These are phyloP conservation scores for Philonicus albiceps DNA, from an alignment of 2,888 invertebrate species.

Conservation along the genomic window DNA sequence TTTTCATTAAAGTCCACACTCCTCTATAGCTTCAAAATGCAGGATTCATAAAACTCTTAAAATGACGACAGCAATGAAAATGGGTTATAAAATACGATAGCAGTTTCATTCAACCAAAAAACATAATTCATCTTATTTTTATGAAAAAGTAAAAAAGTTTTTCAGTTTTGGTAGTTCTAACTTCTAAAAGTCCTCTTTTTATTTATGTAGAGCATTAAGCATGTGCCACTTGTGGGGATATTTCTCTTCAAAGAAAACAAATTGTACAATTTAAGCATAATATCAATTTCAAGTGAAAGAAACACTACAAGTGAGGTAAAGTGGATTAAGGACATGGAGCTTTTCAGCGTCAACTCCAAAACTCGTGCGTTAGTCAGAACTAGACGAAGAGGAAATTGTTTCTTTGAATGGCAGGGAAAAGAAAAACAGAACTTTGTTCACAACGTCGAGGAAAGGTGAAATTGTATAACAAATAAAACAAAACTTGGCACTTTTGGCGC, in stretches of 20 bases:
- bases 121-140: no score
- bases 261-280: not conserved
- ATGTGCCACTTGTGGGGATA: conserved; percentile 1
- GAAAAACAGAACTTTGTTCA: not conserved
- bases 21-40: no score
- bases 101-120: no score
- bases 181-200: not conserved
- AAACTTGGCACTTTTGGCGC: not conserved
- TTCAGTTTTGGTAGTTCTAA: not conserved
- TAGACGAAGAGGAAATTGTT: not conserved
- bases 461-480: not conserved
- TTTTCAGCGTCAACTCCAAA: not conserved
- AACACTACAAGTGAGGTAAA: not conserved
- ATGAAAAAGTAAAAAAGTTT: not conserved
- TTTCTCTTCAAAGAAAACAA: not conserved
- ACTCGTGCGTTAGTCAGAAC: not conserved
- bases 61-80: no score
- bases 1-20: no score
- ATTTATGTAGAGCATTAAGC: not conserved
- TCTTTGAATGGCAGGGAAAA: not conserved
- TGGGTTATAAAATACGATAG: no score
- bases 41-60: no score
- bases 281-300: not conserved
- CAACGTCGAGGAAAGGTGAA: not conserved
- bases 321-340: not conserved